These are phyloP conservation scores for Nothobranchius furzeri DNA, from an alignment of 2,113 vertebrate species.

Conservation along the genomic window DNA sequence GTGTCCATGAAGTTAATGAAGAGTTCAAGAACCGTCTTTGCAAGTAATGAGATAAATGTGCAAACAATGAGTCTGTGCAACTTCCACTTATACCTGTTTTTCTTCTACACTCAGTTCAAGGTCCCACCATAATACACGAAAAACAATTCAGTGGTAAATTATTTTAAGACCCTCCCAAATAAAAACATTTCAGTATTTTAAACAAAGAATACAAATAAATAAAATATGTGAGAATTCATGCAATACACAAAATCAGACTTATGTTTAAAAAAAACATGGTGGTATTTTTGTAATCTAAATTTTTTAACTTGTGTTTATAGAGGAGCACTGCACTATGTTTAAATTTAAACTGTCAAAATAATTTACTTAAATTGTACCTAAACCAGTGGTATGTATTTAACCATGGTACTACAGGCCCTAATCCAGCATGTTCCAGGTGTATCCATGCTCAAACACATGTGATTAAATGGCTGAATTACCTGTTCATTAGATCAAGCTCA, in stretches of 20 bases:
- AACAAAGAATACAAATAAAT: constrained; percentile 48
- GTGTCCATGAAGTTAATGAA: constrained; percentile 36
- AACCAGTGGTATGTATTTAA: no score
- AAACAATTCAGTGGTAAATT: neutral
- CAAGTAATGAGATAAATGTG: constrained; percentile 6
- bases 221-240: constrained; percentile 13
- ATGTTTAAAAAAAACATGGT: neutral
- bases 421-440: no score
- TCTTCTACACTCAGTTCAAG: neutral
- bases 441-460: no score
- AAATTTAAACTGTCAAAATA: no score
- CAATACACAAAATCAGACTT: constrained; percentile 3
- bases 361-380: no score
- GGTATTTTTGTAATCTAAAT: neutral
- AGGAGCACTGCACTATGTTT: no score
- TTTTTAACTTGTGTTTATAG: no score
- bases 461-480: no score
- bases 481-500: no score
- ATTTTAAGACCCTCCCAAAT: neutral
- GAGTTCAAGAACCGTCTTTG: neutral
- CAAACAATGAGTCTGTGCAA: constrained; percentile 3
- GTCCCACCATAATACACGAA: neutral
- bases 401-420: no score
- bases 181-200: constrained; percentile 13
- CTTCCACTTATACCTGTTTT: neutral